Base-by-base conservation (phyloP, 2,113 vertebrate species). In the Boulengerochromis microlepis region DNA sequence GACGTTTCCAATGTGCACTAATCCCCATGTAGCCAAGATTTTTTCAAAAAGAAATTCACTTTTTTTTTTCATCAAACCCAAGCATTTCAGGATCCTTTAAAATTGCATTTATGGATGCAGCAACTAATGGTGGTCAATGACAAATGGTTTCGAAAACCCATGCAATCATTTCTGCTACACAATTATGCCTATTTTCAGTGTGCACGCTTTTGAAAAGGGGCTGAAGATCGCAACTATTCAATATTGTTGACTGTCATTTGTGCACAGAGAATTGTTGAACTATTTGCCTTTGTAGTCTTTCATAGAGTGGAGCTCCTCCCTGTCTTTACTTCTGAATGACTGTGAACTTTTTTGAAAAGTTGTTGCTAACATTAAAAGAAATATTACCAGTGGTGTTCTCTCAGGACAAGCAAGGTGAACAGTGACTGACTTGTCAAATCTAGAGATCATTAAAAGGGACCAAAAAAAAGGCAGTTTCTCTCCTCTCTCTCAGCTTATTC, bases 351-450 rank as follows among this genome's bases (percentile, higher is more conserved):
- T 38, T 61, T 31, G 26, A 18, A 66, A 66, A 66, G 33, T 66
- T 66, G 61, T 2, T 38, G 10, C 61, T 1, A 66, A 38, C 61
- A 38, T 66, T 66, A 66, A 66, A 66, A 66, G 7, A 38, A 66
- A 66, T 2, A 57, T 57, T 26, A 57, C 31, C 18, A 35, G 61
- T 35, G 61, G 31, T 0, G 10, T 66, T 66, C 59, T 64, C 59
- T 19, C 59, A 35, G 31, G 59, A 74, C 66, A 71, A 42, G 12
- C 59, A 1, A 11, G 59, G 59, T 64, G 59, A 64, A 33, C 59
- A 64, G 31, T 64, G 59, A 64, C 59, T 64, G 59, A 64, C 31
- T 33, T 64, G 29, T 64, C 59, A 3, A 35, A 64, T 64, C 59
- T 64, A 19, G 59, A 64, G 29, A 7, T 64, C 0, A 0, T 35